These are phyloP conservation scores for Anoplophora glabripennis DNA, from an alignment of 1,140 invertebrate species.

Conservation along the genomic window DNA sequence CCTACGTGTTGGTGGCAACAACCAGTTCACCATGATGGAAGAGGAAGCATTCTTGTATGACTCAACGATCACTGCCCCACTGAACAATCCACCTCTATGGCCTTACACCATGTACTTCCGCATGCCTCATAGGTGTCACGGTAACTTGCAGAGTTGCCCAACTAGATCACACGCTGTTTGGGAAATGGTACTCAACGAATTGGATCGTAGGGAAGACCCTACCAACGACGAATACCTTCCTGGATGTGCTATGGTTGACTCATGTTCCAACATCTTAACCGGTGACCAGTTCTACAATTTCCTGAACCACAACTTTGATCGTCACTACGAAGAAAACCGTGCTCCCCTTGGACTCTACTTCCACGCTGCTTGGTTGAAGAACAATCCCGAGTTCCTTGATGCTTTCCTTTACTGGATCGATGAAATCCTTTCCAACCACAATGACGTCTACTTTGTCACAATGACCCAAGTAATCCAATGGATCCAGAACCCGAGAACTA, in stretches of 20 bases:
- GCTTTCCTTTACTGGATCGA: conserved; percentile 94
- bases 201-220: conserved; percentile 89
- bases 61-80: conserved; percentile 89
- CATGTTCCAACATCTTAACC: conserved; percentile 89
- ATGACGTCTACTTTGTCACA: conserved; percentile 96
- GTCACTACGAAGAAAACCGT: conserved; percentile 91
- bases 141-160: conserved; percentile 89
- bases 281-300: conserved; percentile 96
- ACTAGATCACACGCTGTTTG: conserved; percentile 90
- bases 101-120: conserved; percentile 97
- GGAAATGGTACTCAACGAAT: conserved; percentile 98
- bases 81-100: conserved; percentile 91
- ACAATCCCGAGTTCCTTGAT: conserved; percentile 90
- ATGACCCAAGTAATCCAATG: conserved; percentile 96
- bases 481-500: conserved; percentile 88
- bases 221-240: conserved; percentile 87
- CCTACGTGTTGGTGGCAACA: conserved; percentile 89
- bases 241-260: conserved; percentile 95
- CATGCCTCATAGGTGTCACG: conserved; percentile 93
- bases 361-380: conserved; percentile 94
- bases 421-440: conserved; percentile 80
- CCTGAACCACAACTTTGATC: conserved; percentile 92
- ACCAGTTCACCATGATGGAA: conserved; percentile 98
- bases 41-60: conserved; percentile 95
- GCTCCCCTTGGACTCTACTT: conserved; percentile 92